Conservation (phyloP, 2,797 vertebrate genomes). For the Chaunax sp. region DNA sequence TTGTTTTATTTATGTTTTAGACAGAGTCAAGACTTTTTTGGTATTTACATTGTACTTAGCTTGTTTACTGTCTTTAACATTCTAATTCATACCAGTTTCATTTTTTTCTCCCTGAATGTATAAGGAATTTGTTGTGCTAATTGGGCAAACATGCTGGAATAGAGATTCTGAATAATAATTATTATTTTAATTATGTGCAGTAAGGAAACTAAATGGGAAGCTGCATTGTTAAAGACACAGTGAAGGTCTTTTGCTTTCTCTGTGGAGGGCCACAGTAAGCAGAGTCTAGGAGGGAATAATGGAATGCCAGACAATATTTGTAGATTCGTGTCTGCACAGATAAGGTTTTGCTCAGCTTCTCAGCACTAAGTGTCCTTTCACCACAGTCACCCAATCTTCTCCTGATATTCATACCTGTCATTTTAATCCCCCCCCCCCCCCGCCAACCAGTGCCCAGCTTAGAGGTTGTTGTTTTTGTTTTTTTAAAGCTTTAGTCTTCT, state of each 20-base stretch:
- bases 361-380: constrained; percentile 27
- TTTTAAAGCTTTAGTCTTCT: constrained; percentile 31
- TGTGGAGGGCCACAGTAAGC: not conserved
- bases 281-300: constrained; percentile 10
- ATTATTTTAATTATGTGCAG: too few relatives aligned
- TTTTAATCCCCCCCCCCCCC: constrained; percentile 44
- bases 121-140: too few relatives aligned
- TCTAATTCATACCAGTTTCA: too few relatives aligned
- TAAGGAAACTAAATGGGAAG: not conserved
- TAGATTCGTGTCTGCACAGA: constrained; percentile 35
- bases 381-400: constrained; percentile 25
- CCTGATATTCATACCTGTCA: constrained; percentile 53
- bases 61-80: too few relatives aligned
- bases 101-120: too few relatives aligned
- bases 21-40: too few relatives aligned
- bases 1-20: too few relatives aligned
- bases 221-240: not conserved
- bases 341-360: constrained; percentile 24
- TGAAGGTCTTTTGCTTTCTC: not conserved
- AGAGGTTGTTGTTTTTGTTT: constrained; percentile 10
- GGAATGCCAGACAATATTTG: constrained; percentile 13
- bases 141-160: too few relatives aligned
- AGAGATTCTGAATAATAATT: too few relatives aligned
- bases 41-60: too few relatives aligned
- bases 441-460: constrained; percentile 23